These are phyloP conservation scores for Apoda limacodes DNA, from an alignment of 2,888 invertebrate species.

Conservation along the genomic window DNA sequence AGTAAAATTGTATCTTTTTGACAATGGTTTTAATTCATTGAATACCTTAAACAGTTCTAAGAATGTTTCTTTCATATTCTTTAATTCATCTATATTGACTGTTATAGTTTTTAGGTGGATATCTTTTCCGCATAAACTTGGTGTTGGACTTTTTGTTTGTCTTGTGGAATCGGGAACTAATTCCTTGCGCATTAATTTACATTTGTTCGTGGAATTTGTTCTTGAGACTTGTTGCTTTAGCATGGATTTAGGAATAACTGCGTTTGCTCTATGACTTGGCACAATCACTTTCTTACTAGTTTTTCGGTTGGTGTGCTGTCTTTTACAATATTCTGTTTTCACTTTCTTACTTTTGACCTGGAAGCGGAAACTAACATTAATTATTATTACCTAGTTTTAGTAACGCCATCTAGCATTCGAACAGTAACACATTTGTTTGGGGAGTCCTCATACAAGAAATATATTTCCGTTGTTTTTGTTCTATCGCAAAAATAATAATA, in stretches of 20 bases:
- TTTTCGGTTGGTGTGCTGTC: slow-evolving; percentile 31
- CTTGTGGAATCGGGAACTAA: slow-evolving; percentile 35
- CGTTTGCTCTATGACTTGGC: slow-evolving; percentile 35
- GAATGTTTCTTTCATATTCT: slow-evolving; percentile 32
- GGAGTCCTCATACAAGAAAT: too few relatives aligned
- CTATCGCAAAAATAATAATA: too few relatives aligned
- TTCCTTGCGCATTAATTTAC: slow-evolving; percentile 24
- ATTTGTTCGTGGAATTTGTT: slow-evolving; percentile 23
- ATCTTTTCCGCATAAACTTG: slow-evolving; percentile 14
- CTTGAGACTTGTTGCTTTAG: slow-evolving; percentile 25
- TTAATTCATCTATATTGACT: slow-evolving; percentile 26
- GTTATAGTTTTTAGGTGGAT: slow-evolving; percentile 18
- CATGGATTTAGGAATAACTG: slow-evolving; percentile 31
- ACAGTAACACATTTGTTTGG: slow-evolving; percentile 1
- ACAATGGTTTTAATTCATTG: slow-evolving; percentile 28
- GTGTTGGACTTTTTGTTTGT: slow-evolving; percentile 22
- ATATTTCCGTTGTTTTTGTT: too few relatives aligned
- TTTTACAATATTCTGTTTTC: slow-evolving; percentile 27
- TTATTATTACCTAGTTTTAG: not conserved
- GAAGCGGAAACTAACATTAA: slow-evolving; percentile 11
- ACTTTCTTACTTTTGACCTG: slow-evolving; percentile 28
- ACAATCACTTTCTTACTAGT: slow-evolving; percentile 29
- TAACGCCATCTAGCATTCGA: not conserved
- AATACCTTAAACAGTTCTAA: slow-evolving; percentile 30
- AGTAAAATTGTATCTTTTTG: too few relatives aligned